These are phyloP conservation scores for Muntiacus reevesi DNA, from an alignment of 2,113 vertebrate species.

Conservation along the genomic window DNA sequence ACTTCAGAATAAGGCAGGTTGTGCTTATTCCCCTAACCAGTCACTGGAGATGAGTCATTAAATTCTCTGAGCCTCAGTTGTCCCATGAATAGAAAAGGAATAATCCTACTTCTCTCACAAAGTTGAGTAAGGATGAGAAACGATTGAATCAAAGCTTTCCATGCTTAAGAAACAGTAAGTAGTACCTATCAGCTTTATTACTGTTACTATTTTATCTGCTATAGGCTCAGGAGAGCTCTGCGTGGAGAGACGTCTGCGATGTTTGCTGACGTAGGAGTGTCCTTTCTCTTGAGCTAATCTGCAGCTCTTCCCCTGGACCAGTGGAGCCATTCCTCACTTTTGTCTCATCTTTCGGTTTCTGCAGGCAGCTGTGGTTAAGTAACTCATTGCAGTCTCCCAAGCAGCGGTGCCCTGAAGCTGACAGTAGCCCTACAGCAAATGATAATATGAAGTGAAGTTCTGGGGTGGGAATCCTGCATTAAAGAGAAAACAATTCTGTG, in stretches of 20 bases:
- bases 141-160: not conserved
- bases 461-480: constrained; percentile 32
- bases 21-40: not conserved
- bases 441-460: constrained; percentile 60
- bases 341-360: constrained; percentile 44
- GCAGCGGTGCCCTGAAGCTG: constrained; percentile 26
- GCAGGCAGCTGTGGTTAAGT: constrained; percentile 40
- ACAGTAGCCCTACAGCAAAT: constrained; percentile 37
- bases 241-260: not conserved
- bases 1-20: not conserved
- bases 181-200: not conserved
- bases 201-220: not conserved
- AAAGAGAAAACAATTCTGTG: constrained; percentile 69
- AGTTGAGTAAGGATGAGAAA: not conserved
- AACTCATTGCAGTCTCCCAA: constrained; percentile 54
- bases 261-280: not conserved
- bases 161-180: not conserved
- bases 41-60: not conserved
- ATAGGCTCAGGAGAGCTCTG: not conserved
- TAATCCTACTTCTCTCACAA: not conserved
- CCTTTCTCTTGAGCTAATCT: not conserved
- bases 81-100: not conserved
- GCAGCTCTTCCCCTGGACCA: constrained; percentile 42
- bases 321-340: constrained; percentile 34
- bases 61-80: not conserved